Base-by-base conservation (phyloP, 1,140 invertebrate genomes). In the Venturia canescens region DNA sequence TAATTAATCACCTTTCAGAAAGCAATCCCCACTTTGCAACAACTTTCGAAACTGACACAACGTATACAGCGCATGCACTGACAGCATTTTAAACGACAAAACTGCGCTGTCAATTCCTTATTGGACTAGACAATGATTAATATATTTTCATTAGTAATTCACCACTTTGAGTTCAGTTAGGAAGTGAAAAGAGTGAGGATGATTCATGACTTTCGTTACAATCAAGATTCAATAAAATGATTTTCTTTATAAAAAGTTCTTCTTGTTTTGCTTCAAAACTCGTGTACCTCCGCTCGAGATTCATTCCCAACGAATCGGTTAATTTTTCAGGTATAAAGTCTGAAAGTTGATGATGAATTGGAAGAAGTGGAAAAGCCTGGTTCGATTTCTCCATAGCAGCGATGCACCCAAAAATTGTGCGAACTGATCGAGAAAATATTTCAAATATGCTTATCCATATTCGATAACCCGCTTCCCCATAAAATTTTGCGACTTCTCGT, bases 1-100 rank as follows among this genome's bases (percentile, higher is more conserved):
- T 90, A 91, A 90, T 91, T 91, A 91, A 91, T 90, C 88, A 88
- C 85, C 87, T 89, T 85, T 87, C 86, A 53, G 16, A 79, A 83
- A 81, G 81, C 87, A 88, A 87, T 31, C 66, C 87, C 44, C 67
- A 3, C 69, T 60, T 71, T 86, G 81, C 84, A 81, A 86, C 82
- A 44, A 29, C 75, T 60, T 34, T 63, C 66, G 57, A 44, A 15
- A 76, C 53, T 76, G 26, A 21, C 79, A 70, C 84, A 82, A 23
- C 29, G 38, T 66, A 77, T 23, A 29, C 21, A 5, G 31, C 72
- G 48, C 69, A 63, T 27, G 11, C 71, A 18, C 21, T 15, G 16
- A 50, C 38, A 9, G n/a, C n/a, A n/a, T n/a, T n/a, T n/a, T 34
- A 34, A 34, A 34, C 34, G 3, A 34, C 21, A 74, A 44, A 74